Percentiles rank a stretch among this genome's conserved stretches.
phyloP scores from a whole-genome alignment of 2,797 vertebrate species.

The Novumbra hubbsi region DNA sequence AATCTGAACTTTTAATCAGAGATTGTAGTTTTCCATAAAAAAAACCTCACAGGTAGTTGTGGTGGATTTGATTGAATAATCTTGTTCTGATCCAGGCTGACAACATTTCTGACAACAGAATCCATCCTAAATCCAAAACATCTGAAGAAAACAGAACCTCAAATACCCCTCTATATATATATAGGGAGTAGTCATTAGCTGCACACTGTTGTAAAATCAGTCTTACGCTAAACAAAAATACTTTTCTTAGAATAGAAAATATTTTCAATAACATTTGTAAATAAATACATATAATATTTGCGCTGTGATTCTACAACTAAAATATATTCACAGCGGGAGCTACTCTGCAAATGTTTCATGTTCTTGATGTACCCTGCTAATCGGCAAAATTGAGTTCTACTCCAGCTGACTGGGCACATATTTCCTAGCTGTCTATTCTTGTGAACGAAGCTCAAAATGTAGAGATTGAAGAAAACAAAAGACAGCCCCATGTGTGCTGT shows the following conservation, averaged over 20 bases:
- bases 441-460: constrained; percentile 39
- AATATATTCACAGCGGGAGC: too few species aligned
- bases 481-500: constrained; percentile 46
- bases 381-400: constrained; percentile 15
- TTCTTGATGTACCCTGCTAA: background rate
- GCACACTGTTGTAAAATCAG: background rate
- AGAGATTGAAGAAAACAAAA: constrained; percentile 13
- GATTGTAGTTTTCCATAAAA: too few species aligned
- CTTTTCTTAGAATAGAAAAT: background rate
- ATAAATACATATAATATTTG: too few species aligned
- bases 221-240: background rate
- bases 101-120: too few species aligned
- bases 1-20: too few species aligned
- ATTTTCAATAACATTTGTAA: too few species aligned
- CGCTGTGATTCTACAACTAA: too few species aligned
- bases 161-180: background rate
- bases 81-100: too few species aligned
- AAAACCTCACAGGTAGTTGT: too few species aligned
- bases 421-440: constrained; percentile 40
- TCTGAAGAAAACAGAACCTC: background rate
- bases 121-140: too few species aligned
- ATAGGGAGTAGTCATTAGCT: background rate
- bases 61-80: too few species aligned
- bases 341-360: background rate
- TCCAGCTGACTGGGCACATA: constrained; percentile 29